These are phyloP conservation scores for Archocentrus centrarchus DNA, from an alignment of 2,113 vertebrate genomes.

Conservation along the genomic window DNA sequence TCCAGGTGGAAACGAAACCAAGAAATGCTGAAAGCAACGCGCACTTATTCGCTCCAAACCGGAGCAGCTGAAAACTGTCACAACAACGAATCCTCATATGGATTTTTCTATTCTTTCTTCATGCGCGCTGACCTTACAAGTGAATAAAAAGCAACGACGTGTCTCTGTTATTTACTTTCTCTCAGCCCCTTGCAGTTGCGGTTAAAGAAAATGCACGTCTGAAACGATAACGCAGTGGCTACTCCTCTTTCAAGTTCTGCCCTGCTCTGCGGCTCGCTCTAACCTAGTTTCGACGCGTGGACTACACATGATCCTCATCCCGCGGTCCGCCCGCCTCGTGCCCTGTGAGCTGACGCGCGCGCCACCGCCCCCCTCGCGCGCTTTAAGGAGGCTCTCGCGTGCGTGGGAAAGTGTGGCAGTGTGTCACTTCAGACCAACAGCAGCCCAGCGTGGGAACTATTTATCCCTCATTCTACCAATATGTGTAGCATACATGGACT, in stretches of 20 bases:
- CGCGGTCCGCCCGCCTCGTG: conserved; percentile 76
- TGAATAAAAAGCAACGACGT: neutral
- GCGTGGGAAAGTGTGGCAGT: conserved; percentile 84
- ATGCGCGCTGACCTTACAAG: neutral
- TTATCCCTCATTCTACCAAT: neutral
- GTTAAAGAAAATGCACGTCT: neutral
- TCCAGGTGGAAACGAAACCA: conserved; percentile 59
- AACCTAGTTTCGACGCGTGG: conserved; percentile 82
- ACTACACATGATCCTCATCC: conserved; percentile 82
- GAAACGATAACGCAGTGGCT: neutral
- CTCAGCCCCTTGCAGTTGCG: neutral
- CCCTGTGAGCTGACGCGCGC: conserved; percentile 69
- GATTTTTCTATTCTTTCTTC: conserved; percentile 14
- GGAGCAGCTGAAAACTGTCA: conserved; percentile 65
- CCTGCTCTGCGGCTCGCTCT: conserved; percentile 53
- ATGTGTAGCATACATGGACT: neutral
- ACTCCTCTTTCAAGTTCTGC: conserved; percentile 11
- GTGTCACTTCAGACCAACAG: conserved; percentile 71
- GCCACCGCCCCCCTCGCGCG: conserved; percentile 55
- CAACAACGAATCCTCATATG: conserved; percentile 72
- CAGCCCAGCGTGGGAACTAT: conserved; percentile 71
- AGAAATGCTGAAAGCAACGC: conserved; percentile 11
- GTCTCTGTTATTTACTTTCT: neutral
- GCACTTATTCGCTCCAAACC: conserved; percentile 57
- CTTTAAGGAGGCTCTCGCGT: conserved; percentile 69